These are phyloP conservation scores for Chanos chanos DNA, from an alignment of 2,797 vertebrate species.

Conservation along the genomic window DNA sequence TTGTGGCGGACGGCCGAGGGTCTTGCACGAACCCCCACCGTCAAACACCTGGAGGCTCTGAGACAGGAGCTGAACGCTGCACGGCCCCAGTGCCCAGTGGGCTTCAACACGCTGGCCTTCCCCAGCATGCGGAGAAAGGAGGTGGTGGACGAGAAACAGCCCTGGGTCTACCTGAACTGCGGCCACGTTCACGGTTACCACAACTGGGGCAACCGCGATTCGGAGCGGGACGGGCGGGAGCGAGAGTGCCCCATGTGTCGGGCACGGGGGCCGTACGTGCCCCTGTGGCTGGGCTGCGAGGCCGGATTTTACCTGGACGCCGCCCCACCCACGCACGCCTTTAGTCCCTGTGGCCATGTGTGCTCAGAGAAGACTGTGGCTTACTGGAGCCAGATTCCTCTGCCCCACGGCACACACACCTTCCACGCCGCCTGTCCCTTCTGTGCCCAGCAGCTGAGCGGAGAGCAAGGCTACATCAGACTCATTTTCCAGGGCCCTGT, in stretches of 20 bases:
- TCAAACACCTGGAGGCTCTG: slow-evolving; percentile 95
- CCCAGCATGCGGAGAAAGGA: slow-evolving; percentile 97
- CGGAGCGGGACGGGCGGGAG: slow-evolving; percentile 79
- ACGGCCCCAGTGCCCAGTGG: slow-evolving; percentile 94
- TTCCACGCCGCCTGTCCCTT: slow-evolving; percentile 97
- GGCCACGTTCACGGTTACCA: slow-evolving; percentile 97
- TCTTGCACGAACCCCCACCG: slow-evolving; percentile 89
- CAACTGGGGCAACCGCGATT: slow-evolving; percentile 91
- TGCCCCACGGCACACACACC: slow-evolving; percentile 96
- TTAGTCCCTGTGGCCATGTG: slow-evolving; percentile 93
- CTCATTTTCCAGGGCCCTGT: slow-evolving; percentile 98
- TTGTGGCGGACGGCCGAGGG: slow-evolving; percentile 97
- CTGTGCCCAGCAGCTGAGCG: slow-evolving; percentile 90
- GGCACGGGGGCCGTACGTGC: slow-evolving; percentile 90
- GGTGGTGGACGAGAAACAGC: slow-evolving; percentile 95
- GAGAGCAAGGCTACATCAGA: slow-evolving; percentile 92
- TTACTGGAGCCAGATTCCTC: slow-evolving; percentile 97
- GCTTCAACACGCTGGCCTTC: slow-evolving; percentile 98
- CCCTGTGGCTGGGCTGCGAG: slow-evolving; percentile 95
- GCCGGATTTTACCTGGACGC: slow-evolving; percentile 95
- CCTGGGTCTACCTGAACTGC: slow-evolving; percentile 95
- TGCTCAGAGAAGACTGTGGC: slow-evolving; percentile 95
- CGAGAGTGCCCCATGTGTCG: slow-evolving; percentile 98
- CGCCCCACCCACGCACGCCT: slow-evolving; percentile 91
- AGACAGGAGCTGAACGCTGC: slow-evolving; percentile 97